phyloP scores from a whole-genome alignment of 2,797 vertebrate species.

The Cyprinella venusta region DNA sequence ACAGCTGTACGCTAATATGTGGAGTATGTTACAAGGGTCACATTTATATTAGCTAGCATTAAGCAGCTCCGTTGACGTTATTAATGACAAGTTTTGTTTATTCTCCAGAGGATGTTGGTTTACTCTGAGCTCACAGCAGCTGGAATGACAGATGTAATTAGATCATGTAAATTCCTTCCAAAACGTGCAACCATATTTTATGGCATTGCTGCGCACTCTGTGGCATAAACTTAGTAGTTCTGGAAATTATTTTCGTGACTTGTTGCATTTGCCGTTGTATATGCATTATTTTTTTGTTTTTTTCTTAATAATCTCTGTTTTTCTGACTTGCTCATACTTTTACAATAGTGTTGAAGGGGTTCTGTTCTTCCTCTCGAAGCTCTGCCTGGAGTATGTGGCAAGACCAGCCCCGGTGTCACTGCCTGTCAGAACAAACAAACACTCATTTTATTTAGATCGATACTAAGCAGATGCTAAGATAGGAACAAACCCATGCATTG shows the following conservation, averaged over 20 bases:
- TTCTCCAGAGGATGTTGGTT: constrained; percentile 30
- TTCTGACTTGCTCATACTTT: neutral
- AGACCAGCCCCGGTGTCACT: constrained; percentile 50
- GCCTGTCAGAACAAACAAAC: constrained; percentile 52
- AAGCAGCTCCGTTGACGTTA: constrained; percentile 37
- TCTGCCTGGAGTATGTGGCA: constrained; percentile 42
- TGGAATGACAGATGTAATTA: constrained; percentile 49
- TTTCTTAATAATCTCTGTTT: constrained; percentile 15
- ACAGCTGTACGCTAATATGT: constrained; percentile 38
- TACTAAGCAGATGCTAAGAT: constrained; percentile 73
- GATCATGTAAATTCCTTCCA: constrained; percentile 54
- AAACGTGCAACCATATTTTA: constrained; percentile 20
- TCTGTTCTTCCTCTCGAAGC: constrained; percentile 27
- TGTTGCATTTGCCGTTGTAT: constrained; percentile 39
- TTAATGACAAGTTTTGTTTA: constrained; percentile 44
- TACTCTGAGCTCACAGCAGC: constrained; percentile 30
- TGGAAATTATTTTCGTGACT: constrained; percentile 65
- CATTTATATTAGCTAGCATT: constrained; percentile 28
- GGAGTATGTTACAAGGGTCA: constrained; percentile 15
- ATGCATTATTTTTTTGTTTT: constrained; percentile 26
- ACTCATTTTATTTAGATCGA: constrained; percentile 56
- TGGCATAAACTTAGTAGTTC: constrained; percentile 43
- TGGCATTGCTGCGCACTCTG: constrained; percentile 49
- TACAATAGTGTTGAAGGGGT: neutral
- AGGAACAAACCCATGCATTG: constrained; percentile 73